These are phyloP conservation scores for Oreochromis niloticus DNA, from an alignment of 2,113 vertebrate species.

Conservation along the genomic window DNA sequence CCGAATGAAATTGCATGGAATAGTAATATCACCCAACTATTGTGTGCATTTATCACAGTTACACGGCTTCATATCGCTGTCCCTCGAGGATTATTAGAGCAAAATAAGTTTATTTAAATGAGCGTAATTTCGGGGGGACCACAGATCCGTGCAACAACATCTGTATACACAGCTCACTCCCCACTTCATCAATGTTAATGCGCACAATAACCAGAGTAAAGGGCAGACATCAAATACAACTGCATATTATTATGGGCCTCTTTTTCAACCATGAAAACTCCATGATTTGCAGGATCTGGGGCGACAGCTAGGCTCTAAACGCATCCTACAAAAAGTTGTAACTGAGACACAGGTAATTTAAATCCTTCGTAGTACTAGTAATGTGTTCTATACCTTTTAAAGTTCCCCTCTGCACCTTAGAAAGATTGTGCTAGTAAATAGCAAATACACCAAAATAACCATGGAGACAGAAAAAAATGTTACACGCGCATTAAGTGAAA, in stretches of 20 bases:
- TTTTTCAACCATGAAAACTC: not conserved
- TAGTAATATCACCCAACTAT: slow-evolving; percentile 70
- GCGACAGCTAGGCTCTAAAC: not conserved
- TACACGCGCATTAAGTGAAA: not conserved
- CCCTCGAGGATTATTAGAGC: slow-evolving; percentile 65
- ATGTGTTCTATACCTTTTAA: not conserved
- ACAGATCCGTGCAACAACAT: slow-evolving; percentile 52
- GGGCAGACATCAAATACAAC: slow-evolving; percentile 18
- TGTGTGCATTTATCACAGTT: slow-evolving; percentile 68
- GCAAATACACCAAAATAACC: not conserved
- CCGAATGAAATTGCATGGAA: slow-evolving; percentile 70
- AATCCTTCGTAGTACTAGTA: not conserved
- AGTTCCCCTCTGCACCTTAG: not conserved
- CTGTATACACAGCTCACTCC: slow-evolving; percentile 32
- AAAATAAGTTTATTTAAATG: slow-evolving; percentile 71
- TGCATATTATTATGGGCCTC: not conserved
- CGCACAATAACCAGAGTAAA: slow-evolving; percentile 7
- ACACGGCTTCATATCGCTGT: slow-evolving; percentile 41
- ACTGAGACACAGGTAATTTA: not conserved
- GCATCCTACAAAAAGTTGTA: not conserved
- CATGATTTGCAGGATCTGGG: not conserved
- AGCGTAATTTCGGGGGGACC: slow-evolving; percentile 57
- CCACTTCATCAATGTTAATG: slow-evolving; percentile 25
- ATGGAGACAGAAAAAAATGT: slow-evolving; percentile 19
- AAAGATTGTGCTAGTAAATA: not conserved